A percentile compares a stretch with the other conserved stretches of the same genome.
These are phyloP conservation scores for Synanthedon andrenaeformis DNA, from an alignment of 2,888 invertebrate genomes.

Conservation along the genomic window DNA sequence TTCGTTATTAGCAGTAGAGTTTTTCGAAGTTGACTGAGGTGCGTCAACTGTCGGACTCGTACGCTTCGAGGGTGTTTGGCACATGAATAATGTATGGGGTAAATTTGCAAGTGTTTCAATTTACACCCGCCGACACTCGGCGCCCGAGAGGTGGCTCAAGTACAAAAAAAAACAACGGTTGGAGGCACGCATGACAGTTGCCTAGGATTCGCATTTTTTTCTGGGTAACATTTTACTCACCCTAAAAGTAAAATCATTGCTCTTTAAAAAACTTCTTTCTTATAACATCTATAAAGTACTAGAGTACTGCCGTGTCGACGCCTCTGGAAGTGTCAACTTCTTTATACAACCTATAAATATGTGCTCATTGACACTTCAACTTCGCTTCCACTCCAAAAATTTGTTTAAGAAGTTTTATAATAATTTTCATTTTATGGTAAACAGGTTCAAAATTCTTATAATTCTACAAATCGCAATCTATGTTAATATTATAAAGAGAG, in stretches of 20 bases:
- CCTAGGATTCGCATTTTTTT: conserved; percentile 9
- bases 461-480: no score
- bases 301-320: conserved; percentile 12
- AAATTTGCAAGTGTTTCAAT: conserved; percentile 72
- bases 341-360: conserved; percentile 10
- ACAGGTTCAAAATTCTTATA: no score
- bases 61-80: conserved; percentile 50
- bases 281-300: no score
- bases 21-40: conserved; percentile 28
- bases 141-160: conserved; percentile 51
- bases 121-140: conserved; percentile 62
- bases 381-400: conserved; percentile 8
- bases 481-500: no score
- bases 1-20: conserved; percentile 8
- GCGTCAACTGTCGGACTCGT: conserved; percentile 42
- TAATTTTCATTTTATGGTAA: conserved; percentile 2
- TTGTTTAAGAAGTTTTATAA: conserved; percentile 4
- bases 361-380: conserved; percentile 7
- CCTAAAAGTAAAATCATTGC: background rate
- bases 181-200: conserved; percentile 21
- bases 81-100: conserved; percentile 67
- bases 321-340: conserved; percentile 12
- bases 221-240: conserved; percentile 2
- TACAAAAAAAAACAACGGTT: conserved; percentile 60
- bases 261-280: no score